phyloP scores from a whole-genome alignment of 2,113 vertebrate species.

The Chlorodrepanis virens region DNA sequence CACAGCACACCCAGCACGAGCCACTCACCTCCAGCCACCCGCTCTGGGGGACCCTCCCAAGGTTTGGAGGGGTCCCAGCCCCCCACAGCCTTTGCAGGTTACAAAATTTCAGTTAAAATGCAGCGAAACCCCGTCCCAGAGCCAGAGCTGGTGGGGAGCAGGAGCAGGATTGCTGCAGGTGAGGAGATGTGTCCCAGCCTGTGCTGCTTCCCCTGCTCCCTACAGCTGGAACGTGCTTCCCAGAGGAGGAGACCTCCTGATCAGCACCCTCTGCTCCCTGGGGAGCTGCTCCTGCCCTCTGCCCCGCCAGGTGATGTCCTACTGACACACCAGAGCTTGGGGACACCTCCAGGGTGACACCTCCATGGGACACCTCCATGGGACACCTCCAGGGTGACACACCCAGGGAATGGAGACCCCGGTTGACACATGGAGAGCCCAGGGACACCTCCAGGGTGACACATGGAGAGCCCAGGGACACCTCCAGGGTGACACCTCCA shows the following conservation, averaged over 20 bases:
- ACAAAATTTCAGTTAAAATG: neutral
- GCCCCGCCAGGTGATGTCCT: neutral
- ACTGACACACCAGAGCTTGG: neutral
- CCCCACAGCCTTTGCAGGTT: neutral
- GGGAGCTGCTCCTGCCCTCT: neutral
- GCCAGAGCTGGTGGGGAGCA: neutral
- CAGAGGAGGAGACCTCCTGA: neutral
- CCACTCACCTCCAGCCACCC: neutral
- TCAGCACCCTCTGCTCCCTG: fast-evolving
- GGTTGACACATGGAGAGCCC: no score
- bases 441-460: neutral
- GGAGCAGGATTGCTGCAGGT: neutral
- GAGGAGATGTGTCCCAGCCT: fast-evolving
- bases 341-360: neutral
- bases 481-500: no score
- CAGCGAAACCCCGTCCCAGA: neutral
- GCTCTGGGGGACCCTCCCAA: neutral
- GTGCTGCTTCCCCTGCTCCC: neutral
- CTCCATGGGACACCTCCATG: neutral
- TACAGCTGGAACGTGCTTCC: fast-evolving
- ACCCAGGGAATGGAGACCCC: neutral
- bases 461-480: no score
- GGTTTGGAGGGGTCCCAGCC: neutral
- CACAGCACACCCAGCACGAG: neutral
- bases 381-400: neutral